phyloP scores from a whole-genome alignment of 1,140 invertebrate species.

The Pectinophora gossypiella region DNA sequence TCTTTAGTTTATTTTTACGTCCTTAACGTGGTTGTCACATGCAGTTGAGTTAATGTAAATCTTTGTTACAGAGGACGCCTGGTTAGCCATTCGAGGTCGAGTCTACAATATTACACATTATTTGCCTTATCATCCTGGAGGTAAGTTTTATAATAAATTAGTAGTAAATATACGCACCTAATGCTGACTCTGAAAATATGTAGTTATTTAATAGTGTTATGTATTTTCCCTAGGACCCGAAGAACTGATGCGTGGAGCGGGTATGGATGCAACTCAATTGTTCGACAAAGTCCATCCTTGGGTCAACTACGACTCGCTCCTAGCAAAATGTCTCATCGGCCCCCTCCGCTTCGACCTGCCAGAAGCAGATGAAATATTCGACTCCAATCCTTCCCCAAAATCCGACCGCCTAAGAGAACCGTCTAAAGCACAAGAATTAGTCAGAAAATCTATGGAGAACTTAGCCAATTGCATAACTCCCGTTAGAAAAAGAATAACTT shows the following conservation, averaged over 20 bases:
- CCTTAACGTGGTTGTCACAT: too few relatives aligned
- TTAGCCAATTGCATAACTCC: slow-evolving; percentile 69
- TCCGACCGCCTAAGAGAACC: slow-evolving; percentile 62
- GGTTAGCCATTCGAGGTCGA: slow-evolving; percentile 91
- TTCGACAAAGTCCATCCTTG: slow-evolving; percentile 97
- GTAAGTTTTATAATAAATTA: slow-evolving; percentile 56
- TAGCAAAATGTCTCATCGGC: slow-evolving; percentile 94
- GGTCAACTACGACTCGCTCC: slow-evolving; percentile 96
- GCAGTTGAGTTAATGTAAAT: background rate
- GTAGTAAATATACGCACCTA: background rate
- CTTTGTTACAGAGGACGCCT: slow-evolving; percentile 82
- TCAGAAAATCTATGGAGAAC: slow-evolving; percentile 75
- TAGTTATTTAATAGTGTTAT: background rate
- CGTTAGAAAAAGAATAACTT: slow-evolving; percentile 62
- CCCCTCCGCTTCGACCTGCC: slow-evolving; percentile 75
- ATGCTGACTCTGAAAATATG: too few relatives aligned
- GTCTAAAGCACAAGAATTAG: slow-evolving; percentile 65
- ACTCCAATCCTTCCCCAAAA: slow-evolving; percentile 47
- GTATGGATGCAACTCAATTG: slow-evolving; percentile 93
- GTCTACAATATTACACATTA: slow-evolving; percentile 98
- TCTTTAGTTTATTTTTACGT: too few relatives aligned
- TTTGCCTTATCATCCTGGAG: slow-evolving; percentile 97
- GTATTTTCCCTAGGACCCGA: slow-evolving; percentile 74
- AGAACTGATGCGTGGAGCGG: slow-evolving; percentile 93
- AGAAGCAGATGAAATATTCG: slow-evolving; percentile 69